phyloP scores from a whole-genome alignment of 2,888 invertebrate genomes.

The Hirtodrosophila confusa region DNA sequence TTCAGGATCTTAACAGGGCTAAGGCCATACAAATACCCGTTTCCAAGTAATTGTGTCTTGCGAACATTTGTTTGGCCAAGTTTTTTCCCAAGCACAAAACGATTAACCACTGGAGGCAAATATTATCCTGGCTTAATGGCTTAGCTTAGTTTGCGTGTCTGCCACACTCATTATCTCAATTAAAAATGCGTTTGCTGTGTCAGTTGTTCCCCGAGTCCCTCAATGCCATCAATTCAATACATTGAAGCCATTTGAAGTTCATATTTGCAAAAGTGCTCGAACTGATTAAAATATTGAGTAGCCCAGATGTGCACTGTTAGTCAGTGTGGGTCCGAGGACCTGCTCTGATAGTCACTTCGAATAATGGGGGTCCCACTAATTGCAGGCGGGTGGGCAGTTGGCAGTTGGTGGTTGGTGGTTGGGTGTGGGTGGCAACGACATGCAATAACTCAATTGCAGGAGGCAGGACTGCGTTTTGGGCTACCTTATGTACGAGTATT shows the following conservation, averaged over 20 bases:
- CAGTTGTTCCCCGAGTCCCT: neutral
- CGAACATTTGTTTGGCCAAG: slow-evolving; percentile 13
- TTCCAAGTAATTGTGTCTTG: slow-evolving; percentile 9
- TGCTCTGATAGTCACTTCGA: slow-evolving; percentile 52
- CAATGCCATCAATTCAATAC: slow-evolving; percentile 15
- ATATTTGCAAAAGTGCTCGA: slow-evolving; percentile 9
- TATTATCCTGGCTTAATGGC: too few species aligned
- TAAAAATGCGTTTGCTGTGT: slow-evolving; percentile 15
- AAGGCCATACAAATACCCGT: neutral
- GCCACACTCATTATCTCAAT: slow-evolving; percentile 23
- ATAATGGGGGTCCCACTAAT: slow-evolving; percentile 67
- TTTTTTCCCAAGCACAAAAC: slow-evolving; percentile 4
- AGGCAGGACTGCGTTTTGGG: slow-evolving; percentile 15
- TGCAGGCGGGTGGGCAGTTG: slow-evolving; percentile 47
- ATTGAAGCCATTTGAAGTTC: slow-evolving; percentile 23
- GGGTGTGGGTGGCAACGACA: slow-evolving; percentile 32
- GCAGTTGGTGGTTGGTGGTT: slow-evolving; percentile 16
- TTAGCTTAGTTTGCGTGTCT: slow-evolving; percentile 10
- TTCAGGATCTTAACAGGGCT: neutral
- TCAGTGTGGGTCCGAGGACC: slow-evolving; percentile 10
- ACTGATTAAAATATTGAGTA: slow-evolving; percentile 39
- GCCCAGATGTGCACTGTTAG: neutral
- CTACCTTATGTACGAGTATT: slow-evolving; percentile 5
- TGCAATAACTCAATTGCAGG: slow-evolving; percentile 72
- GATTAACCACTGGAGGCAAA: slow-evolving; percentile 1